Evolutionary conservation across 2,797 vertebrate genomes (phyloP), one percentile per base, ranked within the genome.

Genomic region (Schizopygopsis malacanthus): DNA sequence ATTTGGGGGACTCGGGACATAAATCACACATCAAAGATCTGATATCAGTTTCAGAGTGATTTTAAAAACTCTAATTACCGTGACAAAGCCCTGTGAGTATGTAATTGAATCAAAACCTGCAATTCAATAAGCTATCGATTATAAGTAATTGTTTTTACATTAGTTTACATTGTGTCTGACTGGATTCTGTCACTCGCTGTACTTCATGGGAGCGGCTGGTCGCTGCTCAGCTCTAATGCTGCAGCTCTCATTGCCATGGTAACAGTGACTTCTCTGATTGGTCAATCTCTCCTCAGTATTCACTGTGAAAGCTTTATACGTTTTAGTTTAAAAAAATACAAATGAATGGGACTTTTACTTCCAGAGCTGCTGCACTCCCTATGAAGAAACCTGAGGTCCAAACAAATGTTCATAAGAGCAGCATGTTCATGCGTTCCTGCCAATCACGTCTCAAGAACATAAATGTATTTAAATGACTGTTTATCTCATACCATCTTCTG

Each of bases 251-350:
- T 80, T 80, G 20, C 56, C 56, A 80, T 80, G 59, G 78, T 43
- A 63, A 80, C 78, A 80, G 41, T 20, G 78, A 47, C 41, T 65
- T 80, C n/a, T 65, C 59, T 47, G 78, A 79, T 61, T 79, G 76
- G 76, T 79, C 54, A 16, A 18, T 61, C 22, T 43, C 76, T 79
- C 39, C 61, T 10, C 54, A 61, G 37, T 25, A 41, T 61, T 15
- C 37, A 59, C 15, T 41, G 20, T 41, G 22, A 43, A 25, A 25
- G 54, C 22, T 61, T 43, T 61, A 61, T 16, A 59, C 3, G 11
- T 7, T 43, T 52, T 52, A 75, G 47, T 20, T 1, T 3, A 67
- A 33, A 37, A 67, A 37, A 28, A 13, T 15, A 16, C 22, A 22
- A 20, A 13, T 2, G 1, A 56, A 77, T 75, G 47, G 28, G 25